These are phyloP conservation scores for Dasyprocta punctata DNA, from an alignment of 2,113 vertebrate genomes.

Conservation along the genomic window DNA sequence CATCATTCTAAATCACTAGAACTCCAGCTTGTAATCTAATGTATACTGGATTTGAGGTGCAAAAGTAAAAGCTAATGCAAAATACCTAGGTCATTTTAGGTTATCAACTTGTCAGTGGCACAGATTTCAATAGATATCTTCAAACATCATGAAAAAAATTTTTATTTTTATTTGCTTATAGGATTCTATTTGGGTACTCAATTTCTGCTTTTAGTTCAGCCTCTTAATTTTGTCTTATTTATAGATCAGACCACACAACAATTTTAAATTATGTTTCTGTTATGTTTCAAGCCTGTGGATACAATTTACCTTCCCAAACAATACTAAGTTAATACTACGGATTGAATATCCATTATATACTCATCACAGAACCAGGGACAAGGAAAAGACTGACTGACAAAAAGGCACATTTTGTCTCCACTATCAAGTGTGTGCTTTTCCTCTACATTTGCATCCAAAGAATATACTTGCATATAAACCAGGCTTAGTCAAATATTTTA, in stretches of 20 bases:
- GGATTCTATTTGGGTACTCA: not conserved
- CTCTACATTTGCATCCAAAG: not conserved
- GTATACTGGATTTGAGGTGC: not conserved
- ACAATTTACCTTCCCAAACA: constrained; percentile 50
- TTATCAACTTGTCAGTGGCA: not conserved
- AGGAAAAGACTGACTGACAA: not conserved
- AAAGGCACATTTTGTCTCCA: not conserved
- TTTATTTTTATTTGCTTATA: not conserved
- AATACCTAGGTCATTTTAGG: not conserved
- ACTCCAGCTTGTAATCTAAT: not conserved
- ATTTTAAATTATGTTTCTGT: constrained; percentile 46
- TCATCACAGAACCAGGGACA: not conserved
- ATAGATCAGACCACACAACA: not conserved
- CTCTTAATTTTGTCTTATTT: constrained; percentile 47
- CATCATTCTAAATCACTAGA: not conserved
- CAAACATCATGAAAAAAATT: not conserved
- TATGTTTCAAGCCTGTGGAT: not conserved
- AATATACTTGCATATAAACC: not conserved
- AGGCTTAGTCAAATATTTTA: not conserved
- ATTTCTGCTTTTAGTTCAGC: constrained; percentile 35
- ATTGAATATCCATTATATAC: not conserved
- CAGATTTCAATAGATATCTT: not conserved
- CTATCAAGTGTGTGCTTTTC: not conserved
- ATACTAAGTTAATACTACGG: not conserved
- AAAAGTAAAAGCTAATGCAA: not conserved